Conservation (phyloP, 1,140 invertebrate genomes). For the Heliothis virescens region DNA sequence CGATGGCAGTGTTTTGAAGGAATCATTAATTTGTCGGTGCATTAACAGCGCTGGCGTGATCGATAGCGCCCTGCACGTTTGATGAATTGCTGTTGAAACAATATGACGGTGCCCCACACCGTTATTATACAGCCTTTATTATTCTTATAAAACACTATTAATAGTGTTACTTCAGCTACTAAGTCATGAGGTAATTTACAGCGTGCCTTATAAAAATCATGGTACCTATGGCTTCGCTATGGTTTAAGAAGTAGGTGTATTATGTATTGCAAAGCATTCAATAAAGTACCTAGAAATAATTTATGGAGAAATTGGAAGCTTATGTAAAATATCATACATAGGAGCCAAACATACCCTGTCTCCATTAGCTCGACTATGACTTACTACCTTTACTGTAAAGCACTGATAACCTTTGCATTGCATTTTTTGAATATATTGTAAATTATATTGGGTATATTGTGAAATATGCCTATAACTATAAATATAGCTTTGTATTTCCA, state of each 20-base stretch:
- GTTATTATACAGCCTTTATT: constrained; percentile 39
- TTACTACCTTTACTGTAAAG: no score
- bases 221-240: no score
- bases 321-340: no score
- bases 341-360: no score
- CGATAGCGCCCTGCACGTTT: constrained; percentile 55
- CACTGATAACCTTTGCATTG: neutral
- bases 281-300: no score
- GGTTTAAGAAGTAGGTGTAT: no score
- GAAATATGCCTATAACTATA: no score
- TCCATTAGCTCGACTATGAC: no score
- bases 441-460: no score
- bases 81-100: constrained; percentile 55
- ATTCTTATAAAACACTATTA: constrained; percentile 39
- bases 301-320: no score
- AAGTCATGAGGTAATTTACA: constrained; percentile 12
- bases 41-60: constrained; percentile 55
- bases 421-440: neutral
- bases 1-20: constrained; percentile 54
- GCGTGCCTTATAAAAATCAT: neutral
- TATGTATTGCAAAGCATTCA: no score
- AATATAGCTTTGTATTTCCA: no score
- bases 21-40: constrained; percentile 59
- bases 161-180: constrained; percentile 22
- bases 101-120: constrained; percentile 32